Evolutionary conservation across 2,113 vertebrate genomes (phyloP).

Genomic region (Sinocyclocheilus grahami): DNA sequence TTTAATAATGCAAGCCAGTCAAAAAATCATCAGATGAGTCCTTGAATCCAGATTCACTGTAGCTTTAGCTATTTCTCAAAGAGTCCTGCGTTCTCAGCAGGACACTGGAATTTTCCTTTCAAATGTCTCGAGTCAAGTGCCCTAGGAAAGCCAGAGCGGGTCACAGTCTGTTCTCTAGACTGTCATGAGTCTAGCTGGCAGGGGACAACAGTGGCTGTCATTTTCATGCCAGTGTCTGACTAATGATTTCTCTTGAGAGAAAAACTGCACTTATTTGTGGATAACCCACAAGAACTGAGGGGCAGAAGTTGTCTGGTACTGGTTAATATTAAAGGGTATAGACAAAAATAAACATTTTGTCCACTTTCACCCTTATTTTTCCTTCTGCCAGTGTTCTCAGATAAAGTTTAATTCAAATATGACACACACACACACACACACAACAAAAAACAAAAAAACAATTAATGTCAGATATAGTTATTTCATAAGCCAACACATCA

Average conservation of each 20-base stretch:
- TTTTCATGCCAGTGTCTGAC: slow-evolving; percentile 37
- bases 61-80: slow-evolving; percentile 40
- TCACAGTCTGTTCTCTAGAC: slow-evolving; percentile 15
- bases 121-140: slow-evolving; percentile 16
- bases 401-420: background rate
- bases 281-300: background rate
- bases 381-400: background rate
- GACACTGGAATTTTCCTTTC: slow-evolving; percentile 48
- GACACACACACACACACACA: background rate
- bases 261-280: slow-evolving; percentile 28
- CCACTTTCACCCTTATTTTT: background rate
- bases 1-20: slow-evolving; percentile 56
- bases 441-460: background rate
- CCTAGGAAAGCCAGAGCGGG: slow-evolving; percentile 24
- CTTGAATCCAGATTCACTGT: slow-evolving; percentile 40
- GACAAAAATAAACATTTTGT: background rate
- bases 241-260: slow-evolving; percentile 38
- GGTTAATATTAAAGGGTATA: slow-evolving; percentile 7
- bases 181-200: slow-evolving; percentile 31
- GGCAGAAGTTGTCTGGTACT: background rate
- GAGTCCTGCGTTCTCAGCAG: slow-evolving; percentile 6
- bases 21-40: slow-evolving; percentile 35
- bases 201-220: slow-evolving; percentile 35
- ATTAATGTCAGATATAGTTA: background rate
- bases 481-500: background rate